Evolutionary conservation across 2,888 invertebrate genomes (phyloP).

Genomic region (Isotomurus palustris): DNA sequence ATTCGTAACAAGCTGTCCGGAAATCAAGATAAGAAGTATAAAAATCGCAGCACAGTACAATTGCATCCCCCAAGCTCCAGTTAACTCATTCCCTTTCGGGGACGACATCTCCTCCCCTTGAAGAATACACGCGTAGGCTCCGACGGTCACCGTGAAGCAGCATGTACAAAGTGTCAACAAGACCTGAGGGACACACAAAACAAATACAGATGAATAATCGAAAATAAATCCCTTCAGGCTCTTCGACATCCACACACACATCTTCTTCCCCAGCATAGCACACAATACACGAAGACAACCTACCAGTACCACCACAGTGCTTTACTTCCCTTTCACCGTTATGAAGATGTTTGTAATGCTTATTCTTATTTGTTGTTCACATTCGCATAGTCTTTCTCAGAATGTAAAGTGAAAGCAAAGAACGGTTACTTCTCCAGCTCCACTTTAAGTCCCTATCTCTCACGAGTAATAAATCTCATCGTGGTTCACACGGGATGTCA

Average conservation of each 20-base stretch:
- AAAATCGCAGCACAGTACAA: conserved; percentile 38
- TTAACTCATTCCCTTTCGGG: conserved; percentile 25
- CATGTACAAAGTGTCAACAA: conserved; percentile 34
- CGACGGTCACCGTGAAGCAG: conserved; percentile 32
- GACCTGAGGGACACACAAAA: conserved; percentile 17
- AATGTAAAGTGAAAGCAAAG: too few species aligned
- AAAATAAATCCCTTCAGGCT: conserved; percentile 8
- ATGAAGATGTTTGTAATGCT: too few species aligned
- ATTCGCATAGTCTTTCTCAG: too few species aligned
- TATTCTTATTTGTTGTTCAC: too few species aligned
- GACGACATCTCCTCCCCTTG: conserved; percentile 38
- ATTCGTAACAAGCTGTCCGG: conserved; percentile 39
- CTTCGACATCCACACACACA: neutral
- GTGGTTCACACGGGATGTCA: too few species aligned
- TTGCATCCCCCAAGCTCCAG: conserved; percentile 32
- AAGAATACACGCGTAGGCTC: conserved; percentile 35
- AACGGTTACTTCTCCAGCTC: too few species aligned
- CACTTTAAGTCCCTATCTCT: too few species aligned
- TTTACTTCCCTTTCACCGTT: too few species aligned
- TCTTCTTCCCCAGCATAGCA: too few species aligned
- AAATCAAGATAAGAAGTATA: conserved; percentile 34
- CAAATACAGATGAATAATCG: conserved; percentile 10
- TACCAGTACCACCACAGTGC: too few species aligned
- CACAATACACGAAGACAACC: too few species aligned
- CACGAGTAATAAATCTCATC: too few species aligned